Base-by-base conservation (phyloP, 2,113 vertebrate species). In the Larimichthys crocea region DNA sequence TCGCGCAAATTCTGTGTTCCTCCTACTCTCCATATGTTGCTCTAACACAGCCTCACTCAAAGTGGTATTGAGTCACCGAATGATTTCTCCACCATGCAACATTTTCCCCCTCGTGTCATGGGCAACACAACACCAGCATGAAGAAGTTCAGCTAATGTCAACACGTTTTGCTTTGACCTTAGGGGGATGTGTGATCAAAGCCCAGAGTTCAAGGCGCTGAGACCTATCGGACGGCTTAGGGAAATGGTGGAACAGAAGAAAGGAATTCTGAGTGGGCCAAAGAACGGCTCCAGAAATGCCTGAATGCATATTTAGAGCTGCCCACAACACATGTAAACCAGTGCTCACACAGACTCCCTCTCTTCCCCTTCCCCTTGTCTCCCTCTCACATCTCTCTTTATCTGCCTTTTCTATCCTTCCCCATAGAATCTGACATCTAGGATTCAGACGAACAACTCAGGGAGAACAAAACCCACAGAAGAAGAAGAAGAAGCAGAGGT, bases 231-330 rank as follows among this genome's bases (percentile, higher is more conserved):
- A 46, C 64, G 26, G 17, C 46, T 61, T 44, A 49, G 52, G 50
- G 66, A 74, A 46, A 48, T 42, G 84, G 56, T 67, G 40, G 55
- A 74, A 48, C 74, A 63, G 61, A 79, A 46, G 22, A 84, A 65
- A 89, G 89, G 93, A 95, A 95, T 94, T 89, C 83, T n/a, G 91
- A 93, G 94, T 96, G 92, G 95, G 94, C 84, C 84, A 82, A 49
- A 64, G 75, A 91, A 40, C 80, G 70, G 69, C 85, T 88, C 79
- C 80, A 87, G 79, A 94, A 93, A 94, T 93, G 85, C 85, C 84
- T 91, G 80, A 82, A 86, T 62, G 90, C 91, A 95, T 94, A 94
- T 93, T 95, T 88, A 92, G 67, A 80, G 68, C 94, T 92, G 79
- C 94, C 94, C 94, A 95, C 94, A 42, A 60, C 85, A 80, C 86